phyloP scores from a whole-genome alignment of 1,140 invertebrate genomes.

The Druon quercuslanigerum region DNA sequence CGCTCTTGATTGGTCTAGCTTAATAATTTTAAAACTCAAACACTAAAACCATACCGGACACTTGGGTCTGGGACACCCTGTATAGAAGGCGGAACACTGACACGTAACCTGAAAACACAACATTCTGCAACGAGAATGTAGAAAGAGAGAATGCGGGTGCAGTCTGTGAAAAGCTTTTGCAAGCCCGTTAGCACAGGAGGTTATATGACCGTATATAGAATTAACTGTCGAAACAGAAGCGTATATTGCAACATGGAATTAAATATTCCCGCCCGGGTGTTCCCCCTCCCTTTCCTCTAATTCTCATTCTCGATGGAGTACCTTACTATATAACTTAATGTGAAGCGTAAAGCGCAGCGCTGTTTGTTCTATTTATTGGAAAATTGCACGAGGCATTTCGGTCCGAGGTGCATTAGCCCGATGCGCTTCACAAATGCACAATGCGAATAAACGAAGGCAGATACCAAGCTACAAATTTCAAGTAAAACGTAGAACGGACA shows the following conservation, averaged over 20 bases:
- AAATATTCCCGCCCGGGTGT: background rate
- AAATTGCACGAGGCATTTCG: conserved; percentile 23
- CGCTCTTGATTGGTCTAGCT: too few species aligned
- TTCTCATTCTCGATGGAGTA: conserved; percentile 3
- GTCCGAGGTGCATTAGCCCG: conserved; percentile 19
- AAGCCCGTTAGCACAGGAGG: background rate
- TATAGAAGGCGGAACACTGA: background rate
- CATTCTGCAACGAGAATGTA: background rate
- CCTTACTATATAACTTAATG: conserved; percentile 1
- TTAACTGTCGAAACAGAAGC: background rate
- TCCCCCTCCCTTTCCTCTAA: background rate
- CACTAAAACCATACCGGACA: too few species aligned
- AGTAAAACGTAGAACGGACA: conserved; percentile 6
- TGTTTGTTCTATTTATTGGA: conserved; percentile 27
- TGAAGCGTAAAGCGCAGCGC: background rate
- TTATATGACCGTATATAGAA: background rate
- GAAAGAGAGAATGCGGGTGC: background rate
- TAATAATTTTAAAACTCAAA: too few species aligned
- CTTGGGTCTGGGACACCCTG: too few species aligned
- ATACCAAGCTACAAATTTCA: conserved; percentile 19
- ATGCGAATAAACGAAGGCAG: conserved; percentile 16
- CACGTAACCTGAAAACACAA: background rate
- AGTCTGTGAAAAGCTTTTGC: conserved; percentile 6
- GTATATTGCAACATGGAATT: conserved; percentile 17
- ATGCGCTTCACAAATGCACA: background rate